Conservation (phyloP, 2,113 vertebrate species). For the Strigops habroptila region DNA sequence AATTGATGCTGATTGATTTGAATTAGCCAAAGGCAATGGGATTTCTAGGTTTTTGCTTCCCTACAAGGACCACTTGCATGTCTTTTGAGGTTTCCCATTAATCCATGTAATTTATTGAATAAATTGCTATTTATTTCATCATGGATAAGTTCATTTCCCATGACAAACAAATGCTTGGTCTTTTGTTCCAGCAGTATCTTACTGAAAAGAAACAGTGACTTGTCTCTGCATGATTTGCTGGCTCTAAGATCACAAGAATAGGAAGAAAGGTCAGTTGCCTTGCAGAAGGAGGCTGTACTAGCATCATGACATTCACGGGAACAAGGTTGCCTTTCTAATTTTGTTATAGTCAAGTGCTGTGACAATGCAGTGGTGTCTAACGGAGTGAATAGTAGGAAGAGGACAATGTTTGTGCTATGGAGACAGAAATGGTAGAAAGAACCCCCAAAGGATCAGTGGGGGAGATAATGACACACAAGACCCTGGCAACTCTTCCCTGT, state of each 20-base stretch:
- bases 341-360: slow-evolving; percentile 28
- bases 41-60: slow-evolving; percentile 44
- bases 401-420: slow-evolving; percentile 3
- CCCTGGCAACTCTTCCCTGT: slow-evolving; percentile 6
- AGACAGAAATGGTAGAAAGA: slow-evolving; percentile 27
- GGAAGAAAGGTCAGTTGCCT: background rate
- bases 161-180: background rate
- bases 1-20: slow-evolving; percentile 34
- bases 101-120: slow-evolving; percentile 35
- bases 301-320: background rate
- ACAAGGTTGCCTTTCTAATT: slow-evolving; percentile 37
- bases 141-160: slow-evolving; percentile 28
- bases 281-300: background rate
- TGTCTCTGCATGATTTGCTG: background rate
- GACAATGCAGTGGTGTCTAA: background rate
- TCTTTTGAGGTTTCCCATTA: slow-evolving; percentile 53
- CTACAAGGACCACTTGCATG: background rate
- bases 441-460: background rate
- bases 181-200: slow-evolving; percentile 16
- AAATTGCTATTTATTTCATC: slow-evolving; percentile 60
- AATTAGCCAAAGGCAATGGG: slow-evolving; percentile 25
- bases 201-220: slow-evolving; percentile 13
- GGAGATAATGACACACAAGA: background rate
- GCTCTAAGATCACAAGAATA: background rate
- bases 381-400: background rate